phyloP scores from a whole-genome alignment of 1,140 invertebrate genomes.

The Caenorhabditis elegans region WBcel235 BX284605.5:14507001-14507500 shows the following conservation, averaged over 20 bases:
- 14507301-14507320: too few species aligned
- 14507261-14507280: neutral
- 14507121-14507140: too few species aligned
- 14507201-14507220: conserved; percentile 14
- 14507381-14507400: conserved; percentile 6
- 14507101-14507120: too few species aligned
- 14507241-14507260: neutral
- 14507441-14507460: conserved; percentile 29
- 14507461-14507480: conserved; percentile 29
- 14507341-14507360: too few species aligned
- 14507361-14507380: neutral
- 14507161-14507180: neutral
- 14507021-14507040: too few species aligned
- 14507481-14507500: neutral
- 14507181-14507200: neutral
- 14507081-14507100: too few species aligned
- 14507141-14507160: too few species aligned
- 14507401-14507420: neutral
- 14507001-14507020: too few species aligned
- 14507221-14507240: neutral
- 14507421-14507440: neutral
- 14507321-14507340: too few species aligned
- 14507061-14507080: too few species aligned
- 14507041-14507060: too few species aligned
- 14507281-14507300: conserved; percentile 23